phyloP scores from a whole-genome alignment of 2,797 vertebrate species.

The Chanos chanos region DNA sequence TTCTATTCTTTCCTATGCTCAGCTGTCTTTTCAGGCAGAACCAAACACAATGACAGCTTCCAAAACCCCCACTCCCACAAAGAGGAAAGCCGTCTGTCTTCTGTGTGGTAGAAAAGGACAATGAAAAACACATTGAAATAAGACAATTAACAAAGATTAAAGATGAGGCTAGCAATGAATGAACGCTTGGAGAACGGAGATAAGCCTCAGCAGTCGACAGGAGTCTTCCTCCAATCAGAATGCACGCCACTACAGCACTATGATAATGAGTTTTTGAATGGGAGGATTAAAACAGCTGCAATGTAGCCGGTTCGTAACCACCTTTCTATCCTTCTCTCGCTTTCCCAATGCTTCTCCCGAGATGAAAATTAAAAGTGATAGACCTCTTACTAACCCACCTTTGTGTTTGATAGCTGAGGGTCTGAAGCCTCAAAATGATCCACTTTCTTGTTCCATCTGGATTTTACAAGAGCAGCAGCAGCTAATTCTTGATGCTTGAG shows the following conservation, averaged over 20 bases:
- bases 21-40: constrained; percentile 69
- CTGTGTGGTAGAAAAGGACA: constrained; percentile 58
- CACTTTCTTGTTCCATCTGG: constrained; percentile 61
- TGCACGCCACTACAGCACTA: constrained; percentile 74
- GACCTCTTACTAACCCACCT: constrained; percentile 72
- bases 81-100: constrained; percentile 55
- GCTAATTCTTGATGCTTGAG: constrained; percentile 57
- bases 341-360: constrained; percentile 61
- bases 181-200: constrained; percentile 62
- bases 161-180: constrained; percentile 32
- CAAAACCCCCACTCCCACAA: constrained; percentile 69
- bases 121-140: constrained; percentile 49
- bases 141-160: constrained; percentile 7
- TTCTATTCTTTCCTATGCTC: constrained; percentile 61
- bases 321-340: constrained; percentile 51
- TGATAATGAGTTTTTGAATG: constrained; percentile 79
- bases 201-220: constrained; percentile 73
- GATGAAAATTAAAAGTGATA: constrained; percentile 67
- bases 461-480: constrained; percentile 59
- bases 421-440: constrained; percentile 59
- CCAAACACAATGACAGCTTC: constrained; percentile 67
- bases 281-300: constrained; percentile 66
- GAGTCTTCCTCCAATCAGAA: constrained; percentile 71
- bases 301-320: constrained; percentile 64
- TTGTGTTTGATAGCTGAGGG: constrained; percentile 67